phyloP scores from a whole-genome alignment of 2,113 vertebrate genomes.

The Panthera leo region DNA sequence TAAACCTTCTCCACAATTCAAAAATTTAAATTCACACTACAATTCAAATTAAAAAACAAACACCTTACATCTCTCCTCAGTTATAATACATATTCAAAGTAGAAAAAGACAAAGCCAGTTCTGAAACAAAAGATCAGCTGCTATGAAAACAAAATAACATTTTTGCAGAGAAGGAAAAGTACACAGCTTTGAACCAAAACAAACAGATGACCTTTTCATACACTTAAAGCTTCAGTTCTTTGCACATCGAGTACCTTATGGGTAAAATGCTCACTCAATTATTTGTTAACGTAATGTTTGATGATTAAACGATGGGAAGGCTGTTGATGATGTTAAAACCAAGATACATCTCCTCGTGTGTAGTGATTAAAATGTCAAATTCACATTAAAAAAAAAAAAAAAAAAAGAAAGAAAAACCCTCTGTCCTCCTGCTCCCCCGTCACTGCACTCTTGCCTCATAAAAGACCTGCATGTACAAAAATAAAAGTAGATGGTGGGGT shows the following conservation, averaged over 20 bases:
- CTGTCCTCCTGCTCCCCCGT: background rate
- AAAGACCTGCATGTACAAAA: background rate
- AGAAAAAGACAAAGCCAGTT: conserved; percentile 50
- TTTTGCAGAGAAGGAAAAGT: conserved; percentile 28
- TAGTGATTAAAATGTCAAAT: conserved; percentile 28
- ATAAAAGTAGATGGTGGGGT: conserved; percentile 2
- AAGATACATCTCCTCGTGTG: background rate
- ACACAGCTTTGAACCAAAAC: conserved; percentile 8
- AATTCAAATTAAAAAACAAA: background rate
- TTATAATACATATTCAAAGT: background rate
- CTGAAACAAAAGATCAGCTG: conserved; percentile 55
- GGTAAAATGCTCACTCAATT: background rate
- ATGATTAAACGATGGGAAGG: background rate
- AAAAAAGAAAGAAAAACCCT: background rate
- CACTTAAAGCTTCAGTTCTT: background rate
- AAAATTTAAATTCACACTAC: conserved; percentile 47
- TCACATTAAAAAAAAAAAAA: background rate
- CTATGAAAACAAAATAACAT: conserved; percentile 44
- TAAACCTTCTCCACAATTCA: conserved; percentile 10
- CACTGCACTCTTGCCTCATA: background rate
- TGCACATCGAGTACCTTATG: background rate
- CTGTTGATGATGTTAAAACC: background rate
- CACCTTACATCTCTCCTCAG: background rate
- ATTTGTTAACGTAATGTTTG: background rate
- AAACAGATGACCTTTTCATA: background rate